These are phyloP conservation scores for Zosterops lateralis DNA, from an alignment of 2,113 vertebrate genomes.

Conservation along the genomic window DNA sequence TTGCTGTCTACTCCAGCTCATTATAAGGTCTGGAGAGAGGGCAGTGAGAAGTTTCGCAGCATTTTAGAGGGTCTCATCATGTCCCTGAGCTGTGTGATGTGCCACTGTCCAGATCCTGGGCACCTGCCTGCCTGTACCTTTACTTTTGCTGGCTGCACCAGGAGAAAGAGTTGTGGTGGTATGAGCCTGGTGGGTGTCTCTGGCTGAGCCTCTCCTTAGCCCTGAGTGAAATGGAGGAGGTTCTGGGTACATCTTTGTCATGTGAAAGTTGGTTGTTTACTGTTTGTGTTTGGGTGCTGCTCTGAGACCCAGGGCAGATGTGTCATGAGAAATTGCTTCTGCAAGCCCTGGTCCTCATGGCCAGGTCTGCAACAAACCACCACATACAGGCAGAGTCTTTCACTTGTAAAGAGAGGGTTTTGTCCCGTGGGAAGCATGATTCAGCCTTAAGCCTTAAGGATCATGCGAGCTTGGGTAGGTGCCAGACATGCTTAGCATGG, in stretches of 20 bases:
- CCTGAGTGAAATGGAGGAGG: accelerated
- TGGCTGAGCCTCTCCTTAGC: neutral
- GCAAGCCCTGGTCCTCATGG: accelerated
- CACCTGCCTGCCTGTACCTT: neutral
- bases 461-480: neutral
- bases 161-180: neutral
- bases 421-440: neutral
- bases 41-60: neutral
- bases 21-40: neutral
- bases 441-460: neutral
- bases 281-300: neutral
- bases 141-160: neutral
- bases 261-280: neutral
- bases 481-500: neutral
- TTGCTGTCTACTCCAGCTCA: neutral
- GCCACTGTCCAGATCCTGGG: neutral
- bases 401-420: neutral
- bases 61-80: neutral
- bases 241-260: accelerated
- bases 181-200: neutral
- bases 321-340: neutral
- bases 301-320: neutral
- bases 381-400: neutral
- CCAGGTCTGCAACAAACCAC: neutral
- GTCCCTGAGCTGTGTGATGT: neutral